These are phyloP conservation scores for Lithophane semibrunnea DNA, from an alignment of 2,888 invertebrate genomes.

Conservation along the genomic window DNA sequence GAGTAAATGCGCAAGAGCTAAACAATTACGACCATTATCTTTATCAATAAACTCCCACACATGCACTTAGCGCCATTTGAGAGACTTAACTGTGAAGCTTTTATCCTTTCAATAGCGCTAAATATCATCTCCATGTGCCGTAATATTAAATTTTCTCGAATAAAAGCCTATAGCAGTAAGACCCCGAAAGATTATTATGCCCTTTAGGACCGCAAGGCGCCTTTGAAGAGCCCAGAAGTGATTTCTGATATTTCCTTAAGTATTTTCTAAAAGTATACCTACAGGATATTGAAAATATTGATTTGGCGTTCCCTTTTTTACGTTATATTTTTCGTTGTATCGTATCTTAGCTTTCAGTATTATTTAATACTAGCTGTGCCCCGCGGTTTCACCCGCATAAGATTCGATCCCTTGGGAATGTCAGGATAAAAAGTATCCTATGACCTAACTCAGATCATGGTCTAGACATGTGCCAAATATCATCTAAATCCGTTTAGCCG, in stretches of 20 bases:
- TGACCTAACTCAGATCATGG: no score
- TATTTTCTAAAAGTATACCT: conserved; percentile 67
- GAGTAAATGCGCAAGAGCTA: conserved; percentile 3
- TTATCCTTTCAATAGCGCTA: conserved; percentile 64
- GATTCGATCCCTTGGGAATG: no score
- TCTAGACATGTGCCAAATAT: no score
- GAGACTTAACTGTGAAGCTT: conserved; percentile 35
- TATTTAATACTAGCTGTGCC: background rate
- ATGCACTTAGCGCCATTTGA: conserved; percentile 37
- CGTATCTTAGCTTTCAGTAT: conserved; percentile 23
- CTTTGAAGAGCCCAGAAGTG: conserved; percentile 67
- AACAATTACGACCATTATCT: conserved; percentile 27
- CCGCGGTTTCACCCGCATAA: no score
- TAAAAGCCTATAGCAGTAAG: conserved; percentile 67
- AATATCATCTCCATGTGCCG: conserved; percentile 66
- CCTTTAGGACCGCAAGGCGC: conserved; percentile 66
- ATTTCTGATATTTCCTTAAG: conserved; percentile 72
- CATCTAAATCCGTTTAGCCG: no score
- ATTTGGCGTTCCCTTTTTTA: conserved; percentile 59
- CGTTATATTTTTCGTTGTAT: conserved; percentile 37
- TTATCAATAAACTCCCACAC: conserved; percentile 40
- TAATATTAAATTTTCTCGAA: conserved; percentile 73
- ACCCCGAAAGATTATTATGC: conserved; percentile 68
- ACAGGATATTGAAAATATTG: conserved; percentile 71
- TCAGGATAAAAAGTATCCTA: no score